These are phyloP conservation scores for Drosophila dunni DNA, from an alignment of 1,140 invertebrate species.

Conservation along the genomic window DNA sequence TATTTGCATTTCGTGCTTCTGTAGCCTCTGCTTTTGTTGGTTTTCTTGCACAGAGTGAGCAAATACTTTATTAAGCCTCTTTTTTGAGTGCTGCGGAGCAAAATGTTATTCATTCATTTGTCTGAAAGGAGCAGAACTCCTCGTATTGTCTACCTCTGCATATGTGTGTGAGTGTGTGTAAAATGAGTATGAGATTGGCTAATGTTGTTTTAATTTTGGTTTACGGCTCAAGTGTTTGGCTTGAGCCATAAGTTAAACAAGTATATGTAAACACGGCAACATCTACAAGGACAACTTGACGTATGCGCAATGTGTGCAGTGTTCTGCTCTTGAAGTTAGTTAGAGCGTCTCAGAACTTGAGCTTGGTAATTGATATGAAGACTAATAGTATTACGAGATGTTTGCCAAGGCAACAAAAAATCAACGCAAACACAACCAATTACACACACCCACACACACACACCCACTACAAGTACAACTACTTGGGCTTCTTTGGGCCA, in stretches of 20 bases:
- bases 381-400: conserved; percentile 64
- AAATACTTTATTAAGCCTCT: conserved; percentile 80
- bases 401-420: conserved; percentile 34
- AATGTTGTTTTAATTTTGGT: conserved; percentile 61
- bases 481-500: conserved; percentile 20
- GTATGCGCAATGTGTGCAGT: conserved; percentile 49
- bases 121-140: conserved; percentile 8
- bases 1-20: conserved; percentile 6
- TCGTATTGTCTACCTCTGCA: background rate
- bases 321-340: conserved; percentile 9
- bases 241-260: conserved; percentile 65
- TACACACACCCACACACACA: conserved; percentile 9
- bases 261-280: background rate
- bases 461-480: background rate
- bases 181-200: conserved; percentile 26
- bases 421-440: background rate
- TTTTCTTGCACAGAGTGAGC: conserved; percentile 56
- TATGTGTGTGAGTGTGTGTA: conserved; percentile 9
- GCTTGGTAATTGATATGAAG: conserved; percentile 70
- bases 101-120: conserved; percentile 49
- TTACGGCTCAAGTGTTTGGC: conserved; percentile 62
- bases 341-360: background rate
- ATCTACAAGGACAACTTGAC: conserved; percentile 39
- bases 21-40: background rate
- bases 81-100: conserved; percentile 34